These are phyloP conservation scores for Solea solea DNA, from an alignment of 2,113 vertebrate genomes.

Conservation along the genomic window DNA sequence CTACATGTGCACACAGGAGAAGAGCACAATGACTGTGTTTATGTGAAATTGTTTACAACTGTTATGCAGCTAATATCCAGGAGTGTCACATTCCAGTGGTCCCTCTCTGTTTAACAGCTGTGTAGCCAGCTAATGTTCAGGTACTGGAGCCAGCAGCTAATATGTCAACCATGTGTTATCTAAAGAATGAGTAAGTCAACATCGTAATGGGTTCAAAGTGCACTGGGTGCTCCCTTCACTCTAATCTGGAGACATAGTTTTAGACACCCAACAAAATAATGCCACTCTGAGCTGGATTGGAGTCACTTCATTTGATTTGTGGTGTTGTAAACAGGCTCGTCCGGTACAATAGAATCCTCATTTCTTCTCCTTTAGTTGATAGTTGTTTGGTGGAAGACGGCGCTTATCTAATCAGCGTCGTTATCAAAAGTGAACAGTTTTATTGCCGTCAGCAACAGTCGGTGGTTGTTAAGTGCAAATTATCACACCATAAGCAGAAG, in stretches of 20 bases:
- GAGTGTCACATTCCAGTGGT: conserved; percentile 65
- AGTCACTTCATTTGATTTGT: conserved; percentile 13
- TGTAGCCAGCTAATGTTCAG: conserved; percentile 71
- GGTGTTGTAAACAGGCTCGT: background rate
- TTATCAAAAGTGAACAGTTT: conserved; percentile 27
- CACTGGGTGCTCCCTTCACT: conserved; percentile 56
- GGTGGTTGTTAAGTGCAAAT: conserved; percentile 37
- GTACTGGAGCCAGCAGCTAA: conserved; percentile 67
- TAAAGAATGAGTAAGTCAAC: conserved; percentile 72
- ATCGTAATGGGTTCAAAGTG: conserved; percentile 70
- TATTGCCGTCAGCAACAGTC: conserved; percentile 35
- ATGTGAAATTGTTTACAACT: conserved; percentile 12
- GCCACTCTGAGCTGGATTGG: background rate
- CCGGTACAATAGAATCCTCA: background rate
- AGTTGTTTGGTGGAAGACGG: conserved; percentile 1
- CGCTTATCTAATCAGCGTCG: conserved; percentile 42
- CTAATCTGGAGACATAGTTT: conserved; percentile 50
- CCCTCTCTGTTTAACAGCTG: conserved; percentile 68
- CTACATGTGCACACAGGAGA: conserved; percentile 15
- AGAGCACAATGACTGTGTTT: conserved; percentile 40
- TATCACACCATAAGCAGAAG: conserved; percentile 47
- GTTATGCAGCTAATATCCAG: conserved; percentile 50
- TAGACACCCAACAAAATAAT: conserved; percentile 23
- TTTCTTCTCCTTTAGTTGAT: conserved; percentile 1
- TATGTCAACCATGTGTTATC: conserved; percentile 72